Evolutionary conservation across 2,113 vertebrate genomes (phyloP), one percentile per base, ranked within the genome.

Genomic region (Ranitomeya imitator): DNA sequence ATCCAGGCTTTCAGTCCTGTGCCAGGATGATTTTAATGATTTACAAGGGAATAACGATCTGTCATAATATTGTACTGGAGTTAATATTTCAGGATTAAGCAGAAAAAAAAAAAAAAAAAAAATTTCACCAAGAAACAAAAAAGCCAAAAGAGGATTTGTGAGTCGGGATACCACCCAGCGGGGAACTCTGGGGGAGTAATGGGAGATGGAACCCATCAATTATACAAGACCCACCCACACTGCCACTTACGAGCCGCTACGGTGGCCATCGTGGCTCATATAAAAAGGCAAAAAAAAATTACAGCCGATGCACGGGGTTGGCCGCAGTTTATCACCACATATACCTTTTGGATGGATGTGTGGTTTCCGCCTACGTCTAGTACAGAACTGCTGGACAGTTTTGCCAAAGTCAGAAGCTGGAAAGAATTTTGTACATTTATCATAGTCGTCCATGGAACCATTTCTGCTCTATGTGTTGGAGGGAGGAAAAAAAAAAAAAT

Each of bases 121-220:
- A 2, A 45, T 57, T 87, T 91, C 88, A 59, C 83, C 89, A 89
- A 88, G 91, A 93, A 93, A 94, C 91, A 92, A 90, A 85, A 91
- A 92, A 91, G 92, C 82, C 51, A 90, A 67, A 60, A 76, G 87
- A 85, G 26, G 87, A 55, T 77, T 54, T 86, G 78, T 87, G 63
- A 80, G n/a, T 4, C 4, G 84, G n/a, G 88, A 85, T 78, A 91
- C 89, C 93, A 93, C 92, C 92, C 92, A 93, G 91, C 76, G 51
- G 19, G 45, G 63, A 69, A 67, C 81, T 67, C 61, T 21, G 82
- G 82, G 82, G 23, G 90, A 89, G 90, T 89, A 91, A 69, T 3
- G 86, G 83, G 88, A 91, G 83, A 89, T 86, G 89, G 52, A 83
- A 84, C 63, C 63, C 63, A 55, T 84, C 7, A 84, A 55, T 84